Percentiles rank a stretch among this genome's conserved stretches.
These are phyloP conservation scores for Pituophis catenifer DNA, from an alignment of 2,113 vertebrate species.

Conservation along the genomic window DNA sequence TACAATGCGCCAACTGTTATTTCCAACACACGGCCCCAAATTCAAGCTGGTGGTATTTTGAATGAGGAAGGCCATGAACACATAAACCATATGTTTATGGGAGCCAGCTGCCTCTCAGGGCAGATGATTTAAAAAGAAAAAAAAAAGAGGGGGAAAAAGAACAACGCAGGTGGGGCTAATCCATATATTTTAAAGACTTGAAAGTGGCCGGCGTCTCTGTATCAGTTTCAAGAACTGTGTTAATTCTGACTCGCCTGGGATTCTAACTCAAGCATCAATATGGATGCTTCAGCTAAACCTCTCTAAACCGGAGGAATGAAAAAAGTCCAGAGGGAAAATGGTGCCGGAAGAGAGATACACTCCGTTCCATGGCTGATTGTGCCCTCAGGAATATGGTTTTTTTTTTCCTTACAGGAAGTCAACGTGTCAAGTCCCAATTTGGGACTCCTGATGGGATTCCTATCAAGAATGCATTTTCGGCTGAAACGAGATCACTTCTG, in stretches of 20 bases:
- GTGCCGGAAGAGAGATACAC: conserved; percentile 9
- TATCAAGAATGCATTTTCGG: conserved; percentile 38
- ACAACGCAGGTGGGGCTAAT: neutral
- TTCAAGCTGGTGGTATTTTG: neutral
- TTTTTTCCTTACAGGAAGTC: conserved; percentile 31
- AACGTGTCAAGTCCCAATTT: conserved; percentile 20
- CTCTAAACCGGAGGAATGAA: neutral
- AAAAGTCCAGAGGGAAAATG: neutral
- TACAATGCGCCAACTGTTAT: neutral
- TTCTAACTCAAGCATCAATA: neutral
- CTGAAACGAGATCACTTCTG: conserved; percentile 14
- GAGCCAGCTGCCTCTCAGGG: neutral
- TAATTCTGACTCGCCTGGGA: neutral
- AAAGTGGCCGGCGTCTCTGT: neutral
- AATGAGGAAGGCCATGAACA: neutral
- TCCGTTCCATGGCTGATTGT: neutral
- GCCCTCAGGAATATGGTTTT: neutral
- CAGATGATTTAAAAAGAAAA: neutral
- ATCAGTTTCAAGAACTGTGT: neutral
- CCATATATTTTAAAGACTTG: neutral
- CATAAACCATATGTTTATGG: neutral
- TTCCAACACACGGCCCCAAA: neutral
- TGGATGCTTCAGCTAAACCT: neutral
- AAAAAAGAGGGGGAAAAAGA: neutral
- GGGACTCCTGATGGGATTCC: neutral